Conservation (phyloP, 2,888 invertebrate species). For the Agrypnus murinus region DNA sequence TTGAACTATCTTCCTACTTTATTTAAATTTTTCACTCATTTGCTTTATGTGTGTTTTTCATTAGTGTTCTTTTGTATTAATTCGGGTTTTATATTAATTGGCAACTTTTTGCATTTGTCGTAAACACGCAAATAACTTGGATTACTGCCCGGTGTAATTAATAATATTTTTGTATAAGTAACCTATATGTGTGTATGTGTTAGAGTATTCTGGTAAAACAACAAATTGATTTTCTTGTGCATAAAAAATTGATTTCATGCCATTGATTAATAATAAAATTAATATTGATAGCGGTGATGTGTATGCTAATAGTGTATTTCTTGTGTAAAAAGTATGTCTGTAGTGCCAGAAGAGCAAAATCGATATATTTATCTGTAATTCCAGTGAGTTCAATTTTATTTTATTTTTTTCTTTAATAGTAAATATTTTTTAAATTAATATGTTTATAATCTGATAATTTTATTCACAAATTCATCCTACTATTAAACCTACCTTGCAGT, state of each 20-base stretch:
- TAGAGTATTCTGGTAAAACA: too few relatives aligned
- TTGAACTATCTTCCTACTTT: too few relatives aligned
- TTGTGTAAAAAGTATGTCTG: conserved; percentile 5
- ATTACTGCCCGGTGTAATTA: conserved; percentile 9
- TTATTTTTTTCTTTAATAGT: too few relatives aligned
- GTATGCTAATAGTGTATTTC: conserved; percentile 2
- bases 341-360: background rate
- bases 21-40: too few relatives aligned
- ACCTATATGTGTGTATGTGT: too few relatives aligned
- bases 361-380: background rate
- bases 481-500: too few relatives aligned
- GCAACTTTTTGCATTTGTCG: background rate
- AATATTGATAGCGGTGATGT: background rate
- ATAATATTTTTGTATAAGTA: background rate
- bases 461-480: too few relatives aligned
- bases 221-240: background rate
- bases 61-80: background rate
- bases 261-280: background rate
- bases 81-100: background rate
- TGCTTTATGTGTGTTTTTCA: background rate
- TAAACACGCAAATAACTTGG: background rate
- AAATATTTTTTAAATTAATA: too few relatives aligned
- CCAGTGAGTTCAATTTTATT: background rate
- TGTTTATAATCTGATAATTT: too few relatives aligned
- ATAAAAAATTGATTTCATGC: too few relatives aligned